Conservation (phyloP, 2,113 vertebrate species). For the Cephalopterus ornatus region DNA sequence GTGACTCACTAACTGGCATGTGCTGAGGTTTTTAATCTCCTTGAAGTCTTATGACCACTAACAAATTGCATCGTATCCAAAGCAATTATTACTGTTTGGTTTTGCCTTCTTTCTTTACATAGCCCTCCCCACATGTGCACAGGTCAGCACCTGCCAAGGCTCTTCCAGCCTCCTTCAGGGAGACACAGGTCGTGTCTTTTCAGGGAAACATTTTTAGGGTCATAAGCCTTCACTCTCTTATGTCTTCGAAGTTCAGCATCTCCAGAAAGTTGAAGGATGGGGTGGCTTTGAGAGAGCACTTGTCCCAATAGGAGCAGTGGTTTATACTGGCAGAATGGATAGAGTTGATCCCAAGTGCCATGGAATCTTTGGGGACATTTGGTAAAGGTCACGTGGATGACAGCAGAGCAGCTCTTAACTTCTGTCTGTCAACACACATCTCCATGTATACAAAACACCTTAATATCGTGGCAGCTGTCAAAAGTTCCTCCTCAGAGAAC, state of each 20-base stretch:
- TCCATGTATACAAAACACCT: not conserved
- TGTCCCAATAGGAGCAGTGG: not conserved
- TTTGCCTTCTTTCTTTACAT: conserved; percentile 3
- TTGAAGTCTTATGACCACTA: conserved; percentile 67
- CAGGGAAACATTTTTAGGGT: not conserved
- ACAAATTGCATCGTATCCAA: conserved; percentile 55
- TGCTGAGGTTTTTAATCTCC: conserved; percentile 66
- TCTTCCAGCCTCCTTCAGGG: not conserved
- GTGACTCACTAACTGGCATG: conserved; percentile 68
- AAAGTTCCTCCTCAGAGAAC: not conserved
- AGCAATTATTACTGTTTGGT: conserved; percentile 36
- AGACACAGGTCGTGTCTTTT: not conserved
- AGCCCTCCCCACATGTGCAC: not conserved
- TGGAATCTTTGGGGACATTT: not conserved
- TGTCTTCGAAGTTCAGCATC: not conserved
- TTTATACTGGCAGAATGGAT: not conserved
- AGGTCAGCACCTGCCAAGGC: not conserved
- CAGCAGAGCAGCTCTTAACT: not conserved
- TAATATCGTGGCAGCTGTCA: not conserved
- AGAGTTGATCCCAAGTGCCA: not conserved
- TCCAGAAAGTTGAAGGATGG: not conserved
- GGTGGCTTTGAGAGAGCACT: not conserved
- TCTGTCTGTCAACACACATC: not conserved
- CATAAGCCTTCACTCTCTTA: not conserved
- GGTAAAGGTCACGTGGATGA: not conserved